These are phyloP conservation scores for Monochamus alternatus DNA, from an alignment of 2,888 invertebrate species.

Conservation along the genomic window DNA sequence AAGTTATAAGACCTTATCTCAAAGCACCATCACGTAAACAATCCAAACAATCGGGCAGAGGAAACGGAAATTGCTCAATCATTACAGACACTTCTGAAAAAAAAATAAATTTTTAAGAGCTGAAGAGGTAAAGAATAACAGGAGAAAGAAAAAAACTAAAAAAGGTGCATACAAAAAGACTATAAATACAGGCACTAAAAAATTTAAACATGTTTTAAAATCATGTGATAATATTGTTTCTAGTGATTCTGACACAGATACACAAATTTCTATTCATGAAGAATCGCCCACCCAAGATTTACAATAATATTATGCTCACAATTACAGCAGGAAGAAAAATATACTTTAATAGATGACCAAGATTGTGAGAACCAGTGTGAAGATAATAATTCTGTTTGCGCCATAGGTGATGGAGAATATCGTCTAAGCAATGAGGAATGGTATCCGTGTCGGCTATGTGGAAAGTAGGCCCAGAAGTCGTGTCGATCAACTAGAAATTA, in stretches of 20 bases:
- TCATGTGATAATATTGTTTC: neutral
- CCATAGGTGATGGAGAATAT: constrained; percentile 14
- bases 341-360: too few relatives aligned
- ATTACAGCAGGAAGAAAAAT: constrained; percentile 25
- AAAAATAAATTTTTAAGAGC: neutral
- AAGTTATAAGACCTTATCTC: constrained; percentile 39
- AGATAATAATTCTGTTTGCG: constrained; percentile 25
- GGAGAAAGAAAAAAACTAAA: neutral
- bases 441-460: constrained; percentile 24
- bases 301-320: constrained; percentile 27
- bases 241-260: neutral
- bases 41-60: constrained; percentile 2
- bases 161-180: neutral
- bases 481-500: constrained; percentile 34
- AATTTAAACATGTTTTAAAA: neutral
- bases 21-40: constrained; percentile 29
- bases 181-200: too few relatives aligned
- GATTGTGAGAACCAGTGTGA: neutral
- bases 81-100: constrained; percentile 41
- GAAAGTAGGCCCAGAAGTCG: constrained; percentile 31
- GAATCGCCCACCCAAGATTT: constrained; percentile 42
- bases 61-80: constrained; percentile 34
- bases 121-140: neutral
- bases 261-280: neutral
- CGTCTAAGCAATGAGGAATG: constrained; percentile 29